Evolutionary conservation across 2,797 vertebrate genomes (phyloP).

Genomic region (Sphenopsis melanotis): DNA sequence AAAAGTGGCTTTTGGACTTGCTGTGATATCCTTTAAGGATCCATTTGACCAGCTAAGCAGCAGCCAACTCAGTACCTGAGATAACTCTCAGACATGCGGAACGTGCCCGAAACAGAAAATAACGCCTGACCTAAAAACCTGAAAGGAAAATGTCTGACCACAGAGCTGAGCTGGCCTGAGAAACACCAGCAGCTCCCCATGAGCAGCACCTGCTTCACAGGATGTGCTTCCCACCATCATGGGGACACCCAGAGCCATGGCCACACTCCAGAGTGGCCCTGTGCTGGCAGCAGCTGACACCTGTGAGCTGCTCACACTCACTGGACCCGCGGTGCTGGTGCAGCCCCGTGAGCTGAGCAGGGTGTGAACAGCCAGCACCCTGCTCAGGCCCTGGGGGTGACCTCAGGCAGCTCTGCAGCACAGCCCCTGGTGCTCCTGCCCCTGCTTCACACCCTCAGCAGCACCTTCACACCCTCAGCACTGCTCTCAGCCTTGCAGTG

Average conservation of each 20-base stretch:
- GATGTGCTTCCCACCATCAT: fast-evolving
- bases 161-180: neutral
- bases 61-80: neutral
- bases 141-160: neutral
- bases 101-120: neutral
- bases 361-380: neutral
- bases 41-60: neutral
- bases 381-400: fast-evolving
- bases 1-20: neutral
- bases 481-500: fast-evolving
- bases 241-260: fast-evolving
- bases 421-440: fast-evolving
- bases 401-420: neutral
- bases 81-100: neutral
- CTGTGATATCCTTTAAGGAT: neutral
- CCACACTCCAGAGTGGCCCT: fast-evolving
- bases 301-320: neutral
- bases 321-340: fast-evolving
- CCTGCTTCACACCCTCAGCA: neutral
- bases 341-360: fast-evolving
- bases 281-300: fast-evolving
- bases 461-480: neutral
- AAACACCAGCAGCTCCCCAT: neutral
- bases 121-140: neutral
- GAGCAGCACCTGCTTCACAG: neutral